Conservation (phyloP, 2,113 vertebrate species). For the Lepidothrix coronata region DNA sequence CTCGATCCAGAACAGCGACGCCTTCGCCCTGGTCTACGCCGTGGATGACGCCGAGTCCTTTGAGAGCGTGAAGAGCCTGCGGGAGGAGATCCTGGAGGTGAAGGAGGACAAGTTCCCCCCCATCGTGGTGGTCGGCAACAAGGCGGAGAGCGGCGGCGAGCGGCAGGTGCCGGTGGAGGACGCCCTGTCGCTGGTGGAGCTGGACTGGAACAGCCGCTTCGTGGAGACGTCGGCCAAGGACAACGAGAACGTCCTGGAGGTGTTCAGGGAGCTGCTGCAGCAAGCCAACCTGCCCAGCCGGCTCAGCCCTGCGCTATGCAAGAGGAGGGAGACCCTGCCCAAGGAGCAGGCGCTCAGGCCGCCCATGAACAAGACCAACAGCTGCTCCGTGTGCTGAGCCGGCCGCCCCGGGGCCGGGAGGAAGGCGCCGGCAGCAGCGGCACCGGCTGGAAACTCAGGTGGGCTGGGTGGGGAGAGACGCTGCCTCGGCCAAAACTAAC, state of each 20-base stretch:
- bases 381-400: constrained; percentile 83
- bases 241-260: constrained; percentile 85
- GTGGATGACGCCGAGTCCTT: constrained; percentile 86
- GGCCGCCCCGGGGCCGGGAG: fast-evolving
- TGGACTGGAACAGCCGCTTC: constrained; percentile 89
- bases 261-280: constrained; percentile 88
- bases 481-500: neutral
- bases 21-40: constrained; percentile 87
- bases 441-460: neutral
- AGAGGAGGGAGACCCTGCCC: constrained; percentile 87
- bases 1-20: constrained; percentile 88
- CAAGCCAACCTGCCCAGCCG: constrained; percentile 82
- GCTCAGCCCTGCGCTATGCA: constrained; percentile 82
- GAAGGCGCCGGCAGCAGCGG: neutral
- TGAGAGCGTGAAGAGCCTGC: constrained; percentile 82
- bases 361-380: constrained; percentile 94
- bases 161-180: constrained; percentile 78
- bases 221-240: constrained; percentile 90
- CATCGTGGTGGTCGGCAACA: constrained; percentile 90
- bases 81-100: constrained; percentile 89
- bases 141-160: constrained; percentile 74
- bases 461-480: neutral
- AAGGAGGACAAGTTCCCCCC: constrained; percentile 87
- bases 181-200: constrained; percentile 81
- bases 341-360: constrained; percentile 78